phyloP scores from a whole-genome alignment of 2,113 vertebrate genomes.

The Thamnophis sirtalis region DNA sequence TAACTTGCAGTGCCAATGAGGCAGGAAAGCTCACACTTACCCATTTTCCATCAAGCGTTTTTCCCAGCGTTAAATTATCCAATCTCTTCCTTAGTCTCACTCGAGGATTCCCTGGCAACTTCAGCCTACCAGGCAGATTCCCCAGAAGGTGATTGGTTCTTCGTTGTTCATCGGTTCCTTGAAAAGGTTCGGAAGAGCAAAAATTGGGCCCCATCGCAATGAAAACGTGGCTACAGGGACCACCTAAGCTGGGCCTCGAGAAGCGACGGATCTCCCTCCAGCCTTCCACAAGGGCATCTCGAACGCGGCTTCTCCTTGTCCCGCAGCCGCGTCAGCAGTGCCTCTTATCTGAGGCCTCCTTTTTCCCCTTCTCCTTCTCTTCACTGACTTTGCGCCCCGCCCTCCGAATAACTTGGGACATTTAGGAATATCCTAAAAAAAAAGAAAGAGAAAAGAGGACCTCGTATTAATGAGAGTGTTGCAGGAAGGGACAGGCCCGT shows the following conservation, averaged over 20 bases:
- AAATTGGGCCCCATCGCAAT: neutral
- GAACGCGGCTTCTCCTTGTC: no score
- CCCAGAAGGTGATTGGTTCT: neutral
- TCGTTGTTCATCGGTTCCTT: neutral
- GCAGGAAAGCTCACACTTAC: no score
- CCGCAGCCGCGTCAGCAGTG: neutral
- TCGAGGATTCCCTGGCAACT: neutral
- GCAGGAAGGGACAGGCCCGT: neutral
- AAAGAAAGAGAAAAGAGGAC: neutral
- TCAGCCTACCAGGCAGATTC: neutral
- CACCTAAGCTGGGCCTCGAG: neutral
- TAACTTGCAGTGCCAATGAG: neutral
- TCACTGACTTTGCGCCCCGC: neutral
- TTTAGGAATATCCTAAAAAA: slow-evolving; percentile 57
- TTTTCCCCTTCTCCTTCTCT: no score
- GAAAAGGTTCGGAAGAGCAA: neutral
- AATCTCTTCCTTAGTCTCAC: neutral
- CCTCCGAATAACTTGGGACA: neutral
- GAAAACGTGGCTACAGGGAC: neutral
- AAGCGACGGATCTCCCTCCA: neutral
- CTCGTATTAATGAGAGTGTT: neutral
- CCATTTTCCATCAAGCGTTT: neutral
- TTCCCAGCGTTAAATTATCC: neutral
- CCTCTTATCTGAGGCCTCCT: neutral
- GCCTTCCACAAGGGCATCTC: neutral